Evolutionary conservation across 2,113 vertebrate genomes (phyloP).

Genomic region (Synchiropus splendidus): DNA sequence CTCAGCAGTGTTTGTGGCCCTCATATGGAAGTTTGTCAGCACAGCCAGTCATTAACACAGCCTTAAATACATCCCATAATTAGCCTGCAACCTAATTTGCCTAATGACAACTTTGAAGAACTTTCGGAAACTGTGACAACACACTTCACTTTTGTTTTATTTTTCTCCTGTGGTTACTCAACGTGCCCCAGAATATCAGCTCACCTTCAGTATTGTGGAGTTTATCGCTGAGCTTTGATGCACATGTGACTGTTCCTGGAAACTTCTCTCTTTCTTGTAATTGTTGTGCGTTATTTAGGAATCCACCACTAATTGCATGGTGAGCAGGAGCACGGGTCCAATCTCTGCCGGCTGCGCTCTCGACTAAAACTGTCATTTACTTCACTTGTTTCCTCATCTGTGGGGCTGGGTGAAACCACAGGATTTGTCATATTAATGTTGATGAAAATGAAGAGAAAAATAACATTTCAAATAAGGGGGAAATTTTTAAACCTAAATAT

Average conservation of each 20-base stretch:
- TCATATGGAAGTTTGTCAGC: slow-evolving; percentile 11
- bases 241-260: no score
- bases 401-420: no score
- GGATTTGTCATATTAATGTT: no score
- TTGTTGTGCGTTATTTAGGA: slow-evolving; percentile 24
- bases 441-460: no score
- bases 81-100: slow-evolving; percentile 50
- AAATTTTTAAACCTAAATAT: no score
- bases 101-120: slow-evolving; percentile 52
- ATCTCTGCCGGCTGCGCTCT: slow-evolving; percentile 17
- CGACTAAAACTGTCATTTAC: slow-evolving; percentile 22
- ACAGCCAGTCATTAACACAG: slow-evolving; percentile 47
- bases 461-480: no score
- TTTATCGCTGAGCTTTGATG: no score
- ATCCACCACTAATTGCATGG: slow-evolving; percentile 35
- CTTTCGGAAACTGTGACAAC: slow-evolving; percentile 6
- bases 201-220: no score
- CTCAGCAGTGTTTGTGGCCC: no score
- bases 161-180: slow-evolving; percentile 6
- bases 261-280: no score
- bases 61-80: slow-evolving; percentile 64
- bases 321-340: slow-evolving; percentile 1
- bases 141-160: slow-evolving; percentile 5
- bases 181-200: no score
- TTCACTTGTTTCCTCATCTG: background rate